phyloP scores from a whole-genome alignment of 2,797 vertebrate species.

The Microhierax caerulescens region DNA sequence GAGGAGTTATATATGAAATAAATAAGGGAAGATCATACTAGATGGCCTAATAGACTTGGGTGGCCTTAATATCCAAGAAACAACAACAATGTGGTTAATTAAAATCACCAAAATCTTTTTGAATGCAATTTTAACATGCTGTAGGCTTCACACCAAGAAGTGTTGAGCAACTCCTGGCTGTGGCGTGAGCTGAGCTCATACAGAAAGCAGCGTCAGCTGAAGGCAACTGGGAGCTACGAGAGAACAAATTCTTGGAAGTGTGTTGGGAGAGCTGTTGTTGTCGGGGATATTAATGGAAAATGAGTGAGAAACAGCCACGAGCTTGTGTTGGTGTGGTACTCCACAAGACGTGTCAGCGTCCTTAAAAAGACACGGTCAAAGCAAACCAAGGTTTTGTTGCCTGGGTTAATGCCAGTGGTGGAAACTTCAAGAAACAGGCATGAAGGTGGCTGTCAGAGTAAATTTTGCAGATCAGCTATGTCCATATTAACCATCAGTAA shows the following conservation, averaged over 20 bases:
- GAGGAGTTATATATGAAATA: background rate
- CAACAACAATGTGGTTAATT: background rate
- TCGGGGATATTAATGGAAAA: background rate
- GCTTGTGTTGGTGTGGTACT: background rate
- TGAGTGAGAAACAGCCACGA: fast-evolving
- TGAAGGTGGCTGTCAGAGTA: background rate
- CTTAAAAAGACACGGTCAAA: background rate
- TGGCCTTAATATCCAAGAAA: background rate
- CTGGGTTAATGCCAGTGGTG: background rate
- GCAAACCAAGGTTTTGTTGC: background rate
- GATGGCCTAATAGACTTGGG: background rate
- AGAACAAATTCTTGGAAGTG: background rate
- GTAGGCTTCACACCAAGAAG: background rate
- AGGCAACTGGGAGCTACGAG: background rate
- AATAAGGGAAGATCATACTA: background rate
- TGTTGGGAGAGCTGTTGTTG: background rate
- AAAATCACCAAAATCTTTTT: background rate
- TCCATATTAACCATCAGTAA: background rate
- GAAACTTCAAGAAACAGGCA: background rate
- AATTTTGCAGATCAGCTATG: background rate
- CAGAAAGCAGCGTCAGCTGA: background rate
- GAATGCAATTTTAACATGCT: fast-evolving
- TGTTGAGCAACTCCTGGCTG: constrained; percentile 36
- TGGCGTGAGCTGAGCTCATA: background rate
- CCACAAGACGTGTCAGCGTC: background rate